Evolutionary conservation across 2,888 invertebrate genomes (phyloP), one percentile per base, ranked within the genome.

Genomic region (Leistus spinibarbis): DNA sequence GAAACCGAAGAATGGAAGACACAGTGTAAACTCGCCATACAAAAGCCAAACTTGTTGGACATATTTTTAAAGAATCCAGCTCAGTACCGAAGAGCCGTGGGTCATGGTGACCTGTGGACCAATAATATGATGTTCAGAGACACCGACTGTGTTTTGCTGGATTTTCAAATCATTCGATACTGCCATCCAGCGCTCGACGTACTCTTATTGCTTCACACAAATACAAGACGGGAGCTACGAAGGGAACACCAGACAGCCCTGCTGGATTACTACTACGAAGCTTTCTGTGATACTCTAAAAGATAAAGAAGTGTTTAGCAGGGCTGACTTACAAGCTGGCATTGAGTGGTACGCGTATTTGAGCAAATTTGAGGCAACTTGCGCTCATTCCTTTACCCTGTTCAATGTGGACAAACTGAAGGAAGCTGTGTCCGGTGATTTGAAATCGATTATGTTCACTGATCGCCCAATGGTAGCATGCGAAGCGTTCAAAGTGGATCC

Each of bases 51-150:
- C n/a, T n/a, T n/a, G n/a, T n/a, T n/a, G n/a, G n/a, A n/a, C n/a
- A n/a, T n/a, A n/a, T n/a, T n/a, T n/a, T 2, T 13, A 20, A 13
- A 3, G 19, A 20, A 68, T 19, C 54, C 23, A 19, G 67, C 63
- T 27, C 56, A 77, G n/a, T 76, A 78, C 54, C 77, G 73, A 68
- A 77, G 65, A 10, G 80, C 81, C 3, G 20, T 82, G 1, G 57
- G 82, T 1, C 84, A 84, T 69, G 81, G 81, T 24, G 83, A 83
- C 76, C 74, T 83, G 54, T 84, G 84, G 84, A 76, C 78, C 0
- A 83, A 81, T 62, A 84, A 84, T 76, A 81, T 84, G 64, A 71
- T 84, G 23, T 82, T 80, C 76, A 74, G 69, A 27, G 82, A 83
- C 54, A n/a, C n/a, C n/a, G 73, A 79, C 13, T 78, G 79, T 5